Evolutionary conservation across 2,797 vertebrate genomes (phyloP), one percentile per base, ranked within the genome.

Genomic region (Enteromius unitaeniatus): DNA sequence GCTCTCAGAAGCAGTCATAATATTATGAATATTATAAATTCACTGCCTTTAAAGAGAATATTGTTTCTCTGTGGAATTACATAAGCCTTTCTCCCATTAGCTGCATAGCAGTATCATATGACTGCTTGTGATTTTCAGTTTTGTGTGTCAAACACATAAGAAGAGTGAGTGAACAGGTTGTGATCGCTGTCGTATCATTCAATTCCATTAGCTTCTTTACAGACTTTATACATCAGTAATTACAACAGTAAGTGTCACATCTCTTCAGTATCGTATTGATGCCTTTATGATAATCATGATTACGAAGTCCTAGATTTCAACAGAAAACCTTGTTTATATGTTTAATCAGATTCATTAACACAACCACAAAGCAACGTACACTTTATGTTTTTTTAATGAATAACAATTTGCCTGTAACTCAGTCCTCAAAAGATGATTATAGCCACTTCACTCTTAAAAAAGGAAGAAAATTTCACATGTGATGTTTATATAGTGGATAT

Each of bases 401-500:
- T 31, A n/a, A 23, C 28, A 23, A 37, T 58, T 28, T 28, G 51
- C 17, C 40, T 72, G 31, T 64, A 64, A 74, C 60, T 76, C n/a
- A 75, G 21, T 53, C 34, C 40, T 74, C 14, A 82, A 26, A 75
- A 40, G 28, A 40, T 76, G 21, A 64, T 65, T 82, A 86, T 65
- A 90, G 85, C 69, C 3, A 40, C 85, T 85, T 81, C 67, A 83
- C 40, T 88, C 89, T 86, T 88, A 86, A 92, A 51, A 53, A 45
- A 37, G 65, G 68, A 78, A 84, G 45, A 83, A 81, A 81, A 84
- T 65, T 10, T 47, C 90, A 91, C 92, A 93, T 93, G 79, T 89
- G 91, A 87, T 85, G 88, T 88, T 90, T 91, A 90, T 93, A 92
- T 93, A 92, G 64, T 58, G 68, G 74, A 78, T 90, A 91, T 91